Evolutionary conservation across 2,113 vertebrate species (phyloP).

Genomic region (Balaeniceps rex): DNA sequence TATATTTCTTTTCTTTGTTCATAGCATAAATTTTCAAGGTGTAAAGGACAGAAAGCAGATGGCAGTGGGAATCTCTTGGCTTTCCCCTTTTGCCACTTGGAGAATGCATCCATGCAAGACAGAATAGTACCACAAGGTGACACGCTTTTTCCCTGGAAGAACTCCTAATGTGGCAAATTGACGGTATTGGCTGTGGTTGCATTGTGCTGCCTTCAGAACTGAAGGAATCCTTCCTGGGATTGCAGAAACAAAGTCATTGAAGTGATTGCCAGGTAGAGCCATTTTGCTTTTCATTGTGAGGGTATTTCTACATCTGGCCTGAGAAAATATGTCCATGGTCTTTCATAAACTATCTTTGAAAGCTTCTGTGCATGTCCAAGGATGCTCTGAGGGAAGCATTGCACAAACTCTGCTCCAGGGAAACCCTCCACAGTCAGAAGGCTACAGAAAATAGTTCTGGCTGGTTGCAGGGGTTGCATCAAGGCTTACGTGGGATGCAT

Average conservation of each 20-base stretch:
- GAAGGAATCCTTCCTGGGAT: not conserved
- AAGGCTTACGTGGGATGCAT: not conserved
- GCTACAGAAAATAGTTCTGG: not conserved
- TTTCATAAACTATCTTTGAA: not conserved
- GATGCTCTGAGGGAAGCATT: not conserved
- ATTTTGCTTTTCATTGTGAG: not conserved
- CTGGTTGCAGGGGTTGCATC: not conserved
- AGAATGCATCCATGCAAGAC: not conserved
- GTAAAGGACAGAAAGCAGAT: not conserved
- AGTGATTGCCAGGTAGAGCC: not conserved
- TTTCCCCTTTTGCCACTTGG: not conserved
- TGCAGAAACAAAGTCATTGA: not conserved
- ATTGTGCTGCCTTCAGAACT: not conserved
- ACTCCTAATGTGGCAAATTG: not conserved
- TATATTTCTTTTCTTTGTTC: not conserved
- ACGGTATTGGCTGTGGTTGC: not conserved
- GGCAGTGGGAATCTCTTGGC: not conserved
- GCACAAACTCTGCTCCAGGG: not conserved
- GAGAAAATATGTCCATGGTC: not conserved
- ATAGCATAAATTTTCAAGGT: not conserved
- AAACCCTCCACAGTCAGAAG: not conserved
- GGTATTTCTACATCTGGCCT: not conserved
- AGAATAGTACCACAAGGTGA: not conserved
- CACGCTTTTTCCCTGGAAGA: not conserved
- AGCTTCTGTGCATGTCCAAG: accelerated